Conservation (phyloP, 2,113 vertebrate species). For the Zingel zingel region DNA sequence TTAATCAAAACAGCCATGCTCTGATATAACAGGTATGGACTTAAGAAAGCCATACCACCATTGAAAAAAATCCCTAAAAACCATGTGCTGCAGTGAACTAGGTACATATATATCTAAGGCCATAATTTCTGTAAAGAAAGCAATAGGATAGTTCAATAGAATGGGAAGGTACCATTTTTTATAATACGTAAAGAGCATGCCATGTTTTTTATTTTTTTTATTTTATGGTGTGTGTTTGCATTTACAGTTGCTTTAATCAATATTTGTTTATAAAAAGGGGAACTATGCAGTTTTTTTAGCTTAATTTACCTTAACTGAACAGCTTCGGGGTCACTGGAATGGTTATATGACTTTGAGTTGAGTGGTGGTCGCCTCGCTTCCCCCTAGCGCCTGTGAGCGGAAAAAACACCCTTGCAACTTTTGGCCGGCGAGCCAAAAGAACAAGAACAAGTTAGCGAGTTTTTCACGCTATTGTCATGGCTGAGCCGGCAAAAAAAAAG, state of each 20-base stretch:
- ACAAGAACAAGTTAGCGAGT: too few species aligned
- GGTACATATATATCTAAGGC: conserved; percentile 53
- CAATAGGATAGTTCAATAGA: not conserved
- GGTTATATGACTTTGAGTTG: too few species aligned
- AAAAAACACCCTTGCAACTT: too few species aligned
- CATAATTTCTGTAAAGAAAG: conserved; percentile 55
- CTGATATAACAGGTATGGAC: conserved; percentile 45
- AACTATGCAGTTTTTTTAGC: too few species aligned
- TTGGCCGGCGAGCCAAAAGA: too few species aligned
- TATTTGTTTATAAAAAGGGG: not conserved
- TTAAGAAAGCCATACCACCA: conserved; percentile 33
- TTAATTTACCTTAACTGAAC: too few species aligned
- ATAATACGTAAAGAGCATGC: not conserved
- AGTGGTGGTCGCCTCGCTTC: too few species aligned
- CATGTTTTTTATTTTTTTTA: not conserved
- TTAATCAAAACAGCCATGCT: conserved; percentile 25
- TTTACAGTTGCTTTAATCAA: conserved; percentile 12
- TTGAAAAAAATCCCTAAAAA: conserved; percentile 52
- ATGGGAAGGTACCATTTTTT: not conserved
- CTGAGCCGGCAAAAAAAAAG: too few species aligned
- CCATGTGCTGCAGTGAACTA: conserved; percentile 49
- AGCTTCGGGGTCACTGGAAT: too few species aligned
- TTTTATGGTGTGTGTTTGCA: not conserved
- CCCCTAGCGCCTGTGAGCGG: too few species aligned
- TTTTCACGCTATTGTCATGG: too few species aligned